A percentile compares a stretch with the other conserved stretches of the same genome.
Conservation (phyloP, 2,888 invertebrate genomes). For the Athripsodes cinereus region DNA sequence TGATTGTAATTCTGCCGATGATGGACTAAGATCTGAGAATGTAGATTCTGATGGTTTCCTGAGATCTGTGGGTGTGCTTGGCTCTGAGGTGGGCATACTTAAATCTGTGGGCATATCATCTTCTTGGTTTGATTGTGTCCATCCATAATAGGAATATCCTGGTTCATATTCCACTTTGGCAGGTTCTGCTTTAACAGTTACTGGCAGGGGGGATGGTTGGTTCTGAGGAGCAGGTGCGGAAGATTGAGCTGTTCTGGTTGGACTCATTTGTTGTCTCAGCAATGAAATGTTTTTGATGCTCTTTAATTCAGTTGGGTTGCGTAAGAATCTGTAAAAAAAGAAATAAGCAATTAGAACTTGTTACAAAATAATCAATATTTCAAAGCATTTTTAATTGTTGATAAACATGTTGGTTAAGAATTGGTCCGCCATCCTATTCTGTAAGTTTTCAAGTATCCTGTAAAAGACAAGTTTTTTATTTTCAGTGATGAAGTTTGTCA, state of each 20-base stretch:
- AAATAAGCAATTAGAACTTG: not conserved
- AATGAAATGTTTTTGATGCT: conserved; percentile 91
- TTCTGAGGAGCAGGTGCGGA: not conserved
- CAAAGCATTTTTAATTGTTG: too few species aligned
- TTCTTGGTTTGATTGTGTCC: conserved; percentile 41
- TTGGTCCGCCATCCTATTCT: too few species aligned
- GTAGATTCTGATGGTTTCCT: not conserved
- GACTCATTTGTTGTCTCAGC: conserved; percentile 73
- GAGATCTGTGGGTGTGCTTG: not conserved
- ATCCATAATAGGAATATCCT: conserved; percentile 32
- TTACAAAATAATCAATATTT: not conserved
- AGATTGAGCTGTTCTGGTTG: conserved; percentile 41
- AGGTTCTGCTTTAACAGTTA: conserved; percentile 43
- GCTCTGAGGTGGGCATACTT: conserved; percentile 45
- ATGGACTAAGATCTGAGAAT: not conserved
- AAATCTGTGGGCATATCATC: conserved; percentile 68
- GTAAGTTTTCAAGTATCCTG: too few species aligned
- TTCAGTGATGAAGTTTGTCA: too few species aligned
- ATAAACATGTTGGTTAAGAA: too few species aligned
- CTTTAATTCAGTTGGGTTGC: conserved; percentile 89
- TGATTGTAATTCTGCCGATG: conserved; percentile 10
- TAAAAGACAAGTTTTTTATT: too few species aligned
- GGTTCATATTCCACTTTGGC: conserved; percentile 44
- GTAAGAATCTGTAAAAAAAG: conserved; percentile 64
- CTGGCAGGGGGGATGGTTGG: conserved; percentile 28